phyloP scores from a whole-genome alignment of 2,888 invertebrate genomes.

The Siphlonurus alternatus region DNA sequence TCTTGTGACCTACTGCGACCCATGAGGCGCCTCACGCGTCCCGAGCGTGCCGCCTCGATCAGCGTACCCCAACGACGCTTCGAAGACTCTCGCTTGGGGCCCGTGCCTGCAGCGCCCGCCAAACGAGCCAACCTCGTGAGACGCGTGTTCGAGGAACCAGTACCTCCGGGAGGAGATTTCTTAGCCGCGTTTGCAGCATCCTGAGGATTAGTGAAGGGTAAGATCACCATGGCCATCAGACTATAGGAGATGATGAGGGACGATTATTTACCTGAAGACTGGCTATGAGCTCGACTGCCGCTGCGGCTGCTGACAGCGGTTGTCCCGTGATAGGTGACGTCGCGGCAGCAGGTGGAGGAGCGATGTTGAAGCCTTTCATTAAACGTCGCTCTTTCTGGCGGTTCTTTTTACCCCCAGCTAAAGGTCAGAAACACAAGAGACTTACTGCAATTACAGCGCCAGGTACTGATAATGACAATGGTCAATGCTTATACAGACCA shows the following conservation, averaged over 20 bases:
- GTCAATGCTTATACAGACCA: too few species aligned
- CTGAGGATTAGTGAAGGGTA: background rate
- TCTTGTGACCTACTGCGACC: slow-evolving; percentile 66
- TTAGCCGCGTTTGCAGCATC: background rate
- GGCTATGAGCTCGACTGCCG: slow-evolving; percentile 4
- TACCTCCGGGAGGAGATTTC: background rate
- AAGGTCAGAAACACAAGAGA: too few species aligned
- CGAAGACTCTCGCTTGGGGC: slow-evolving; percentile 17
- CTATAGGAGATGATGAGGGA: background rate
- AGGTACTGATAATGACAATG: too few species aligned
- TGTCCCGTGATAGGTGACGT: slow-evolving; percentile 6
- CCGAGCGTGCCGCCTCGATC: slow-evolving; percentile 66
- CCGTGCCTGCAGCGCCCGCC: slow-evolving; percentile 21
- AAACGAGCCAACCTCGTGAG: slow-evolving; percentile 19
- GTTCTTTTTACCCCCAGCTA: slow-evolving; percentile 83
- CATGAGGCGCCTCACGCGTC: slow-evolving; percentile 60
- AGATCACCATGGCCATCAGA: background rate
- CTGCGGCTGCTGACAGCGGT: slow-evolving; percentile 5
- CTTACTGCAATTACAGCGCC: too few species aligned
- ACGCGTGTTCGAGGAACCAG: slow-evolving; percentile 13
- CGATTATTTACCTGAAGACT: background rate
- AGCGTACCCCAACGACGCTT: slow-evolving; percentile 39
- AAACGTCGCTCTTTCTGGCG: slow-evolving; percentile 80
- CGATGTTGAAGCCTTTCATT: slow-evolving; percentile 90
- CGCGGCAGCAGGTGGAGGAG: slow-evolving; percentile 43